These are phyloP conservation scores for Onychomys torridus DNA, from an alignment of 2,797 vertebrate genomes.

Conservation along the genomic window DNA sequence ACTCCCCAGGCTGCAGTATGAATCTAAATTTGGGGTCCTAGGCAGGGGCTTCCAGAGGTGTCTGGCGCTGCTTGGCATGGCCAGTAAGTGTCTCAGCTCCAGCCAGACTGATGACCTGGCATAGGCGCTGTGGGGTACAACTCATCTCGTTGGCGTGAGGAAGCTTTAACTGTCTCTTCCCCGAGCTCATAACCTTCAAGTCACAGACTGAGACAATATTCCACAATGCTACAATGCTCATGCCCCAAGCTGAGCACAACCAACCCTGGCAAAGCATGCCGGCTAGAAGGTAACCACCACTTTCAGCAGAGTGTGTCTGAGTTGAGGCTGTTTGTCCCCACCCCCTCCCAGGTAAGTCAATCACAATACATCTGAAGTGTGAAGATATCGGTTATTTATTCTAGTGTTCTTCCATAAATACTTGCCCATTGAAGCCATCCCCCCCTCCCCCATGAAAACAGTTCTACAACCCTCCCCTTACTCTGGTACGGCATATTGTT, in stretches of 20 bases:
- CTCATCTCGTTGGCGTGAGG: conserved; percentile 35
- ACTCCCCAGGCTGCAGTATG: background rate
- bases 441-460: background rate
- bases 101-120: conserved; percentile 85
- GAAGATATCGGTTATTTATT: background rate
- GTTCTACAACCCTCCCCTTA: background rate
- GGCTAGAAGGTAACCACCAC: background rate
- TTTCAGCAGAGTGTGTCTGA: background rate
- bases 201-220: background rate
- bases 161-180: conserved; percentile 82
- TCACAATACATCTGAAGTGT: background rate
- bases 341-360: background rate
- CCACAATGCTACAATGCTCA: background rate
- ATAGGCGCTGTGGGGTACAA: conserved; percentile 54
- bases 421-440: background rate
- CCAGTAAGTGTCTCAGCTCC: conserved; percentile 74
- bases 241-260: background rate
- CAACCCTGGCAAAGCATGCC: background rate
- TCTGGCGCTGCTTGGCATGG: conserved; percentile 75
- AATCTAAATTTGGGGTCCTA: background rate
- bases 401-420: conserved; percentile 17
- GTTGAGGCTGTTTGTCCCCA: background rate
- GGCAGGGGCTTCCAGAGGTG: conserved; percentile 9
- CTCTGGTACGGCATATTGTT: conserved; percentile 64
- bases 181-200: conserved; percentile 48